phyloP scores from a whole-genome alignment of 2,113 vertebrate species.

The Cephalopholis sonnerati region DNA sequence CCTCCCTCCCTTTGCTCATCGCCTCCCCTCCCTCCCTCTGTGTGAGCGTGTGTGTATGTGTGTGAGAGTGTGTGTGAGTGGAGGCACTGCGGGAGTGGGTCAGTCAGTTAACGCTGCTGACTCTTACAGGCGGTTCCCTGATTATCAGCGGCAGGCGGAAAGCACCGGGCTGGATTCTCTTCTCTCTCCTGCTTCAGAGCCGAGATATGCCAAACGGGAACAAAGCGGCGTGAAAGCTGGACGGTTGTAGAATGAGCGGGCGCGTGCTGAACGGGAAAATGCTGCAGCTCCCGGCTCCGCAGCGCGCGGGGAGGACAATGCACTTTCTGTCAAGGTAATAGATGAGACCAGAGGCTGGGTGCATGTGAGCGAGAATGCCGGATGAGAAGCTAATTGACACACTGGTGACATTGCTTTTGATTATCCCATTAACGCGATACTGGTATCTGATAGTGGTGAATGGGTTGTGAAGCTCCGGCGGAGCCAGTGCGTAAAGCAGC shows the following conservation, averaged over 20 bases:
- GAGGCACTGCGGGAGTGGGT: slow-evolving; percentile 75
- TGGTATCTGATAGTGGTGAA: neutral
- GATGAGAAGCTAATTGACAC: slow-evolving; percentile 43
- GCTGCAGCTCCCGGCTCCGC: slow-evolving; percentile 84
- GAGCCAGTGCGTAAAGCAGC: slow-evolving; percentile 69
- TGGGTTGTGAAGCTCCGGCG: slow-evolving; percentile 25
- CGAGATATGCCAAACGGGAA: slow-evolving; percentile 72
- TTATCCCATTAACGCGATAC: neutral
- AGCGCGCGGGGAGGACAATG: slow-evolving; percentile 84
- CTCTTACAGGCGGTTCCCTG: slow-evolving; percentile 67
- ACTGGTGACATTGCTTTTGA: slow-evolving; percentile 30
- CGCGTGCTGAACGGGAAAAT: slow-evolving; percentile 85
- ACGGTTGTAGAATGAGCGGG: slow-evolving; percentile 81
- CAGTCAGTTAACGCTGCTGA: slow-evolving; percentile 73
- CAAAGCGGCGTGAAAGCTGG: slow-evolving; percentile 71
- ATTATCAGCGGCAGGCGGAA: slow-evolving; percentile 31
- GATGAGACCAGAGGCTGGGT: slow-evolving; percentile 25
- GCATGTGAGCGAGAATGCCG: slow-evolving; percentile 31
- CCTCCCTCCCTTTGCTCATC: slow-evolving; percentile 60
- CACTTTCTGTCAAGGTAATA: slow-evolving; percentile 87
- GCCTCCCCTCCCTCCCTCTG: slow-evolving; percentile 41
- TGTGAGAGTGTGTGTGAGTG: slow-evolving; percentile 51
- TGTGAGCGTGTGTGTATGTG: slow-evolving; percentile 16
- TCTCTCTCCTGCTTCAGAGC: neutral
- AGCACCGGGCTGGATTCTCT: slow-evolving; percentile 31